Percentiles rank a stretch among this genome's conserved stretches.
phyloP scores from a whole-genome alignment of 2,888 invertebrate genomes.

The Campoplex capitator region DNA sequence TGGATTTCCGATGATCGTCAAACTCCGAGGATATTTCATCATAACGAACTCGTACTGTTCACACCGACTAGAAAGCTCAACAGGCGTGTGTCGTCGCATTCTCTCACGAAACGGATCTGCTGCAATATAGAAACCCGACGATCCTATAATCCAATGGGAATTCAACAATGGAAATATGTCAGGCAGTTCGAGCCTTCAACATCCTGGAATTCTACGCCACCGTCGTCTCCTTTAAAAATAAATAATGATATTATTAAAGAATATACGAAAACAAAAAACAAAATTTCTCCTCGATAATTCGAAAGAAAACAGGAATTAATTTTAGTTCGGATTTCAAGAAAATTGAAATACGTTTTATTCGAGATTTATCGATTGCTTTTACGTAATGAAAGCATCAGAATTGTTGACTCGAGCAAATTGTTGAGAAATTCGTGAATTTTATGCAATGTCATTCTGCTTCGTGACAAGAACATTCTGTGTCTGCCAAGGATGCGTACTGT shows the following conservation, averaged over 20 bases:
- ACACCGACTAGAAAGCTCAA: background rate
- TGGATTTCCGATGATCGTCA: constrained; percentile 55
- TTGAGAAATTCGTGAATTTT: background rate
- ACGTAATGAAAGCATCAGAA: constrained; percentile 8
- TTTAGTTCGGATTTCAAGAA: constrained; percentile 1
- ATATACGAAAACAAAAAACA: background rate
- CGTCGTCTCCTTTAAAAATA: constrained; percentile 6
- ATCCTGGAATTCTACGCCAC: constrained; percentile 30
- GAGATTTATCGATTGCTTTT: background rate
- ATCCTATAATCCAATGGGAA: constrained; percentile 55
- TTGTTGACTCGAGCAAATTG: constrained; percentile 10
- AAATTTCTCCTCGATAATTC: background rate
- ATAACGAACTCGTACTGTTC: constrained; percentile 51
- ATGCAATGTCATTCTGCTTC: too few species aligned
- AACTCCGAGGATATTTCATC: constrained; percentile 47
- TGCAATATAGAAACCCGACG: constrained; percentile 27
- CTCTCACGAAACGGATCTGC: constrained; percentile 22
- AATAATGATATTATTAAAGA: background rate
- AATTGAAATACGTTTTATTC: background rate
- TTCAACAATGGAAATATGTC: constrained; percentile 54
- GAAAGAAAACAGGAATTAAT: background rate
- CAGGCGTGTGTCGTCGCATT: constrained; percentile 22
- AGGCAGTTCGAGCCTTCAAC: constrained; percentile 24
- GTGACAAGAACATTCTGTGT: background rate
- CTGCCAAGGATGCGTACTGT: too few species aligned